Evolutionary conservation across 2,888 invertebrate species (phyloP).

Genomic region (Trichopoda pennipes): DNA sequence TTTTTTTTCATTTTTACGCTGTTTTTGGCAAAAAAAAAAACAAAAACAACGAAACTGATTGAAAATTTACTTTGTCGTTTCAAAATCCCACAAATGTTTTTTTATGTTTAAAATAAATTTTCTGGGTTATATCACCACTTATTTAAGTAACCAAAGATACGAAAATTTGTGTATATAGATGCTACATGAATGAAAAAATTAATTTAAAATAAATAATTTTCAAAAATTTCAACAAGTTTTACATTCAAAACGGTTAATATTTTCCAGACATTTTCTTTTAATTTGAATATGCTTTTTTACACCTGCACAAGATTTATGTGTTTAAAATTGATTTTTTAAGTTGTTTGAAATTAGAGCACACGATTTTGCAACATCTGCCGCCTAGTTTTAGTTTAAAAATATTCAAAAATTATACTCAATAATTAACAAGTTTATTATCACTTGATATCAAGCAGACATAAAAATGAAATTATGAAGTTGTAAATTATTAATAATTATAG

Average conservation of each 20-base stretch:
- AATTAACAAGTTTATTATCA: not conserved
- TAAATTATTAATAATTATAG: constrained; percentile 19
- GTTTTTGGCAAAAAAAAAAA: constrained; percentile 50
- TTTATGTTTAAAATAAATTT: constrained; percentile 55
- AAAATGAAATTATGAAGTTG: constrained; percentile 1
- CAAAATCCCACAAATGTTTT: constrained; percentile 48
- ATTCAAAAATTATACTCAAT: constrained; percentile 4
- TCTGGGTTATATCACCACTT: constrained; percentile 68
- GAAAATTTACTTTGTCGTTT: constrained; percentile 57
- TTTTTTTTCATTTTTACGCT: constrained; percentile 41
- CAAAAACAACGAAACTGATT: constrained; percentile 29
- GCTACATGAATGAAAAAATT: constrained; percentile 6
- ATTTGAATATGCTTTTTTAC: constrained; percentile 26
- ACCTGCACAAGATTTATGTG: constrained; percentile 33
- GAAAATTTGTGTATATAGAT: constrained; percentile 4
- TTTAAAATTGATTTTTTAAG: constrained; percentile 17
- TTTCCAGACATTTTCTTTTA: constrained; percentile 33
- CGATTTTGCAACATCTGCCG: constrained; percentile 66
- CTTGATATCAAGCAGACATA: constrained; percentile 23
- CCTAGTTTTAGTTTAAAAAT: constrained; percentile 21
- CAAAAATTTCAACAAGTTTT: constrained; percentile 34
- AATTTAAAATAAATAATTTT: constrained; percentile 27
- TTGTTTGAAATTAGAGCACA: constrained; percentile 47
- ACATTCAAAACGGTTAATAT: not conserved
- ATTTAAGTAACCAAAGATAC: constrained; percentile 63